Base-by-base conservation (phyloP, 2,113 vertebrate species). In the Donacobius atricapilla region DNA sequence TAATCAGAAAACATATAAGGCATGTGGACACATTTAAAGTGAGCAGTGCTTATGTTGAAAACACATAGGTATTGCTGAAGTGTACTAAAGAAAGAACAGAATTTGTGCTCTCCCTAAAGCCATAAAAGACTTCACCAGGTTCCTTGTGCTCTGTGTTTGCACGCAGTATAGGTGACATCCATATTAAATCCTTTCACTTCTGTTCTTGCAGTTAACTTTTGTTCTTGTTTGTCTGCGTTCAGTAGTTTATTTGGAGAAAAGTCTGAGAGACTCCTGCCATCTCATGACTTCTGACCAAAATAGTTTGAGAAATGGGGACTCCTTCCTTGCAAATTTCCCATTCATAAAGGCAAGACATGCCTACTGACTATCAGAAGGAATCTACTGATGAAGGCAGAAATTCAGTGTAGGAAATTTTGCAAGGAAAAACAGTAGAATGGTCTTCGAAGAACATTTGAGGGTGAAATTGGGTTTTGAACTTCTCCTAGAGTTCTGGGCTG, bases 251-350 rank as follows among this genome's bases (percentile, higher is more conserved):
- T 71, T 71, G 61, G 45, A 77, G 37, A 80, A 45, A 51, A 65
- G 9, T 40, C 13, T 64, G 68, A 50, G 13, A 66, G 4, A 19
- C 16, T 33, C 4, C 23, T 77, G 51, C 22, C 37, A 39, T 47
- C 37, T 56, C 54, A 50, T 58, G 15, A 13, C 7, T 75, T 73
- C 33, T 47, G 60, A 8, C 21, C 25, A 5, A 65, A 57, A 37
- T 0, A 4, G 9, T 53, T 78, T 65, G 15, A 44, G 45, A 61
- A 70, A 45, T 22, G 3, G 5, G 5, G 2, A 22, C 23, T 48
- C 6, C 14, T 78, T 44, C 24, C 42, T 75, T 72, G 79, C 15
- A 9, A 1, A n/a, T 57, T 84, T 65, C 16, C 6, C 7, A 30
- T 58, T 50, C 44, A 18, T 45, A 50, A 71, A 47, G 57, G 22